Conservation (phyloP, 2,113 vertebrate species). For the Hippolais icterina region DNA sequence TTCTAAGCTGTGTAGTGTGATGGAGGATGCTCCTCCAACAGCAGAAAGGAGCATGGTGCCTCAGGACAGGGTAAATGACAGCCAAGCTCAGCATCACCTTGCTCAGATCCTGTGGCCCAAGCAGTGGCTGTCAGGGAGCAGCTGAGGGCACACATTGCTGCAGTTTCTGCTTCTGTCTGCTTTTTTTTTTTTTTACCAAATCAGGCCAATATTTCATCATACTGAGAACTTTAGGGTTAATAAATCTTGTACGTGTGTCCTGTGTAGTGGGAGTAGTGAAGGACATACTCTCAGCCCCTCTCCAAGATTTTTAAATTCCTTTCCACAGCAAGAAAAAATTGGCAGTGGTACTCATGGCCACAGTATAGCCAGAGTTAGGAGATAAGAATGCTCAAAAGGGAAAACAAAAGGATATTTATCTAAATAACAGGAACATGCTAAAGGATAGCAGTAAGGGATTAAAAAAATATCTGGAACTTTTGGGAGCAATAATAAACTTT, state of each 20-base stretch:
- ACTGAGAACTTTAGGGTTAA: neutral
- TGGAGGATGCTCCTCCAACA: neutral
- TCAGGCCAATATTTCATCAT: neutral
- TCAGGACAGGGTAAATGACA: neutral
- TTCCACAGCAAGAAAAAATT: neutral
- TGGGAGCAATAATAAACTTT: constrained; percentile 35
- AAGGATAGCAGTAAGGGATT: neutral
- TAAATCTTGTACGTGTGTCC: neutral
- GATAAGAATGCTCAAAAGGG: constrained; percentile 35
- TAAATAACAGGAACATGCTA: neutral
- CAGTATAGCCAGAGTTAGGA: neutral
- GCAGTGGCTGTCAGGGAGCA: neutral
- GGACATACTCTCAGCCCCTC: neutral
- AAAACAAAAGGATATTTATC: constrained; percentile 25
- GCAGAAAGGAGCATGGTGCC: neutral
- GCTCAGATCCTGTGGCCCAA: neutral
- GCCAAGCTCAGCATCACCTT: neutral
- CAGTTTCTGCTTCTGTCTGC: neutral
- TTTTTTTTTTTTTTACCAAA: neutral
- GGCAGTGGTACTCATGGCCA: neutral
- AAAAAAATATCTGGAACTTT: neutral
- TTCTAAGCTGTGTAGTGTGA: neutral
- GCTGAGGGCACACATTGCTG: neutral
- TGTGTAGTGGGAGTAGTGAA: neutral
- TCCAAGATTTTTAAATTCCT: constrained; percentile 22